Evolutionary conservation across 2,888 invertebrate species (phyloP), one percentile per base, ranked within the genome.

Genomic region (Pristionchus arcanus): DNA sequence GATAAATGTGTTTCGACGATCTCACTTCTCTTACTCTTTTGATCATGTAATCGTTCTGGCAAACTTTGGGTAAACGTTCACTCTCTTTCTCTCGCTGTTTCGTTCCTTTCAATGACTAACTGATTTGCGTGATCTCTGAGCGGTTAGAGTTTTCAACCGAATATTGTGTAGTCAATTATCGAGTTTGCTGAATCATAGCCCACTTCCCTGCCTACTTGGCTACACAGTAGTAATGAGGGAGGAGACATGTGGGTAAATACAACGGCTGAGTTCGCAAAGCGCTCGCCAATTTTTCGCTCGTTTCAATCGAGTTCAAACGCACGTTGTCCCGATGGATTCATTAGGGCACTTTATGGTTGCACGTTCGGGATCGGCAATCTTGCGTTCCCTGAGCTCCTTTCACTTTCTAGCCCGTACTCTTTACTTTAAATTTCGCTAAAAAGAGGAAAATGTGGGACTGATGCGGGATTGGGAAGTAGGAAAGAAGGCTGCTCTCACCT

Each of bases 141-240:
- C 74, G 25, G 37, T 37, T 7, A 25, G 21, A 13, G 21, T 37
- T 74, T 19, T 21, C 11, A 15, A 37, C 25, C 37, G 37, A 74
- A 37, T 37, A 74, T 37, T 37, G 74, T 74, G 74, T 34, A 37
- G 74, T 68, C 74, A 74, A 74, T 74, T 42, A 74, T 74, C 31
- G 71, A 71, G 71, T 71, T 71, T 28, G 34, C 68, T 71, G 74
- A 74, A 74, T 37, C 37, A 34, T 74, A 25, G n/a, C 25, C 74
- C 34, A 37, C 74, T 37, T 37, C 31, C 34, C 49, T 81, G 71
- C 42, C 34, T 42, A 81, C 49, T 81, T 53, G 81, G 81, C 81
- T 81, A 81, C 49, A 81, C 81, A 81, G 81, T 85, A 81, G 81
- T 85, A 59, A 59, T 0, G 59, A 85, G 59, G 34, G 81, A 49